Percentiles rank a stretch among this genome's conserved stretches.
These are phyloP conservation scores for Pteria penguin DNA, from an alignment of 2,888 invertebrate genomes.

Conservation along the genomic window DNA sequence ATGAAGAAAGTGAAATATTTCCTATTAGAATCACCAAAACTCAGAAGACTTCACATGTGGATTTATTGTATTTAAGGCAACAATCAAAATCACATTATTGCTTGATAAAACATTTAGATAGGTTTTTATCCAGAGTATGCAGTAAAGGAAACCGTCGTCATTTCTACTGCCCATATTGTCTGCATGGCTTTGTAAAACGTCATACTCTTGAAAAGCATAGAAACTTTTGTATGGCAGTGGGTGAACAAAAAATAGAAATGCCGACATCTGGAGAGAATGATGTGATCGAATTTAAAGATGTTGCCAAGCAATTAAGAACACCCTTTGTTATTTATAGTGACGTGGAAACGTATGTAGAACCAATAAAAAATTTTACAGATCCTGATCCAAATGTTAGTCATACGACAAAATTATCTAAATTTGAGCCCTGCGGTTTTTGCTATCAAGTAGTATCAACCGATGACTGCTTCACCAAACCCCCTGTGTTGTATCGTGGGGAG, in stretches of 20 bases:
- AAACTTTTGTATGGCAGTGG: conserved; percentile 35
- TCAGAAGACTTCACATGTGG: conserved; percentile 7
- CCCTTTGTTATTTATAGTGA: neutral
- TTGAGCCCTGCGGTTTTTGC: conserved; percentile 35
- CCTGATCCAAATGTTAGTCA: conserved; percentile 7
- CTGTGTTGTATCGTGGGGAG: conserved; percentile 34
- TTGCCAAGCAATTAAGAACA: conserved; percentile 25
- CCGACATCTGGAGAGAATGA: conserved; percentile 43
- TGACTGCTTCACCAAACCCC: conserved; percentile 35
- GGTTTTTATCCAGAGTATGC: conserved; percentile 30
- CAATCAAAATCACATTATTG: conserved; percentile 22
- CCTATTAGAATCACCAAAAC: conserved; percentile 26
- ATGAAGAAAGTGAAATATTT: conserved; percentile 28
- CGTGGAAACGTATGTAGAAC: conserved; percentile 40
- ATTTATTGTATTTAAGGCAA: conserved; percentile 24
- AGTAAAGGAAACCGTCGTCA: neutral
- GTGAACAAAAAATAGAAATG: conserved; percentile 41
- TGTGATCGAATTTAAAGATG: conserved; percentile 42
- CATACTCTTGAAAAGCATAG: conserved; percentile 28
- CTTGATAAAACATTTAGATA: conserved; percentile 28
- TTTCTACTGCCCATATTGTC: conserved; percentile 46
- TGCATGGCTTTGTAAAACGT: conserved; percentile 40
- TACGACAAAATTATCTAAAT: conserved; percentile 14
- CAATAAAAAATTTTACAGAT: conserved; percentile 3
- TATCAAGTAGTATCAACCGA: conserved; percentile 44